Conservation (phyloP, 1,140 invertebrate species). For the Drosophila paulistorum region DNA sequence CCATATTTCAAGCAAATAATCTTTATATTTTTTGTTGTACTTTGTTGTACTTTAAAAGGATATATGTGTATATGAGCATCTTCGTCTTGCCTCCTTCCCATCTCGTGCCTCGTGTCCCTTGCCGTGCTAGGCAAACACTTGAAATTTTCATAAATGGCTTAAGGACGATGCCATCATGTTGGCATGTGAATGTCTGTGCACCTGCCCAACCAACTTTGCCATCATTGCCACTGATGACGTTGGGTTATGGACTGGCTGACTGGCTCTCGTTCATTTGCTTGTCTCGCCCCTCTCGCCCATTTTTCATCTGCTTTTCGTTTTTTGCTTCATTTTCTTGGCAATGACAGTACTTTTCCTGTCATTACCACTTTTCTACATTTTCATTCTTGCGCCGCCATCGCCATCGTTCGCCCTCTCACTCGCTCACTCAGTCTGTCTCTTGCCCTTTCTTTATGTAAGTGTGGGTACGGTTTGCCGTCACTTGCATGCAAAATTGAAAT, state of each 20-base stretch:
- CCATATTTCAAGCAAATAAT: conserved; percentile 49
- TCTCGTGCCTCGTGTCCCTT: neutral
- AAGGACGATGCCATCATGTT: conserved; percentile 32
- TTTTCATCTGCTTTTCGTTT: neutral
- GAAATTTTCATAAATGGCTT: conserved; percentile 61
- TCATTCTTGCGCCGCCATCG: conserved; percentile 25
- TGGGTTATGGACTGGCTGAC: neutral
- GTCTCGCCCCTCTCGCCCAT: neutral
- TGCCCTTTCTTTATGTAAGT: conserved; percentile 14
- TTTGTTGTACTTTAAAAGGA: conserved; percentile 19
- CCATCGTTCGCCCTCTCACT: neutral
- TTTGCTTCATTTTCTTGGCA: conserved; percentile 37
- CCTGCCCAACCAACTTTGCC: conserved; percentile 42
- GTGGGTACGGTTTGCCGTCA: conserved; percentile 39
- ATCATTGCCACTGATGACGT: conserved; percentile 59
- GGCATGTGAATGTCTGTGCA: conserved; percentile 29
- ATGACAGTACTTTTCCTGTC: conserved; percentile 56
- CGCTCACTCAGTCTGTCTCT: neutral
- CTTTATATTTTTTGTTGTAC: conserved; percentile 17
- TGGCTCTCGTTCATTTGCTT: conserved; percentile 2
- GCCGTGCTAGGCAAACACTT: conserved; percentile 22
- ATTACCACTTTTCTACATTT: conserved; percentile 50
- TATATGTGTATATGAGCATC: neutral
- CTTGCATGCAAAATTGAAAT: conserved; percentile 65
- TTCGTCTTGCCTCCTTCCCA: neutral